Evolutionary conservation across 1,140 invertebrate genomes (phyloP), one percentile per base, ranked within the genome.

Genomic region (Macrotrachela quadricornifera): DNA sequence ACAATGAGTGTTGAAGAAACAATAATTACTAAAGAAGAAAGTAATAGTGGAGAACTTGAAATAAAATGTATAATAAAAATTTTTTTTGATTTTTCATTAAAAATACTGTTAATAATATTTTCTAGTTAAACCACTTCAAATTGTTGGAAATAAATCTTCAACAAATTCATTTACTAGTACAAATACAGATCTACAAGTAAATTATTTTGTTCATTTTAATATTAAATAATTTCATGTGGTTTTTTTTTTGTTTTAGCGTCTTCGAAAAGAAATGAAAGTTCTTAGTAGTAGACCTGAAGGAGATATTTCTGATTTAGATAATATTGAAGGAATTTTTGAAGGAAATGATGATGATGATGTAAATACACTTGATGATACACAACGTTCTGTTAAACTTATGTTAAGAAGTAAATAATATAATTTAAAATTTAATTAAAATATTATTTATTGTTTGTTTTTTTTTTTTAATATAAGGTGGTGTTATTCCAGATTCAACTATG

Each of bases 401-500:
- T 45, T 49, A 13, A 48, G 46, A 41, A 54, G 46, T 45, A 42
- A 49, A 37, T 37, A 16, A 15, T 12, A 16, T 1, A 17, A 43
- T 17, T 45, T 51, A 38, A 10, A 47, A 17, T 45, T 48, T 40
- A 38, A 41, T n/a, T n/a, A n/a, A n/a, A n/a, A n/a, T n/a, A n/a
- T n/a, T 45, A 14, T 38, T 36, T 46, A 46, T 52, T 48, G 14
- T 49, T 37, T 54, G 15, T 54, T 49, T 48, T 57, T n/a, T n/a
- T n/a, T n/a, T n/a, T n/a, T n/a, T n/a, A n/a, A n/a, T n/a, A n/a
- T n/a, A n/a, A 79, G 77, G 77, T 69, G 88, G 87, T 46, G 79
- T 79, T 59, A 94, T 95, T 62, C 88, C 88, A 16, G 86, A 94
- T 76, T 86, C 88, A 11, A 85, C 84, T 41, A 81, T 87, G 73